These are phyloP conservation scores for Myiotriccus ornatus DNA, from an alignment of 2,797 vertebrate genomes.

Conservation along the genomic window DNA sequence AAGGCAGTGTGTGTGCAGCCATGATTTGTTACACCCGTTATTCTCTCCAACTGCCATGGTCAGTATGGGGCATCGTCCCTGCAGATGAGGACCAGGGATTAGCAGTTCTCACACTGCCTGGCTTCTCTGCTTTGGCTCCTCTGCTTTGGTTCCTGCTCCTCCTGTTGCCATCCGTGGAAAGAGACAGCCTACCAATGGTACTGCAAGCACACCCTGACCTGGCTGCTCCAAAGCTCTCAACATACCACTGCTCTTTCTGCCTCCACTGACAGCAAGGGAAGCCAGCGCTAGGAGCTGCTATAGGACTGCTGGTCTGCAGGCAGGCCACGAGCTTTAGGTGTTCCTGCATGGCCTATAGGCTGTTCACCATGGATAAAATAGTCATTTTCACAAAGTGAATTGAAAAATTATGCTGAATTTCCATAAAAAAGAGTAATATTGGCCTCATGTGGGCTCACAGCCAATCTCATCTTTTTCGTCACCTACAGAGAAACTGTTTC, in stretches of 20 bases:
- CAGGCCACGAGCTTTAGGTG: background rate
- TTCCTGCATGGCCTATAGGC: background rate
- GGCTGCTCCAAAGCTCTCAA: background rate
- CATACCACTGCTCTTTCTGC: background rate
- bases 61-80: rapidly evolving
- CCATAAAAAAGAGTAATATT: background rate
- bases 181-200: too few species aligned
- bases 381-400: background rate
- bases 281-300: background rate
- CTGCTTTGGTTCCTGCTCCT: background rate
- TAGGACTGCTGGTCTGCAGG: background rate
- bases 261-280: background rate
- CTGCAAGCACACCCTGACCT: background rate
- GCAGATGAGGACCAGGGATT: background rate
- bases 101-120: background rate
- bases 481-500: background rate
- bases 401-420: background rate
- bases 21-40: background rate
- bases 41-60: rapidly evolving
- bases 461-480: background rate
- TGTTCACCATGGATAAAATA: background rate
- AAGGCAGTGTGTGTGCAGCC: background rate
- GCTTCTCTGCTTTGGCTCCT: background rate
- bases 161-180: background rate
- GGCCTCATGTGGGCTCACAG: background rate